Conservation (phyloP, 2,888 invertebrate genomes). For the Neocrepidodera transversa region DNA sequence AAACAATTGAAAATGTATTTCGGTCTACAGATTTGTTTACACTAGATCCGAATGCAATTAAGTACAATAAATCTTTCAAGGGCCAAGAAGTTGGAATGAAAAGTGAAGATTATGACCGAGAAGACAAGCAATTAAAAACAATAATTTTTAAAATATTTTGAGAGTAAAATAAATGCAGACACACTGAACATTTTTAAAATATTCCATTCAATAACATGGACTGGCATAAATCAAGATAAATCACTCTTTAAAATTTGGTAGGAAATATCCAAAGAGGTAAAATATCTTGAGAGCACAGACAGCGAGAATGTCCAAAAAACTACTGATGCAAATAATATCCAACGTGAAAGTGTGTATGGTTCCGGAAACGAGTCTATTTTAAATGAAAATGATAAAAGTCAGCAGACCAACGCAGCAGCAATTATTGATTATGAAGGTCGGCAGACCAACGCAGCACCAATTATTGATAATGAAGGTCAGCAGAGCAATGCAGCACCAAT, state of each 20-base stretch:
- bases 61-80: conserved; percentile 17
- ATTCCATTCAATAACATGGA: not conserved
- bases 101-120: conserved; percentile 10
- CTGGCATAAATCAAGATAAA: conserved; percentile 12
- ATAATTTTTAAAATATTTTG: conserved; percentile 1
- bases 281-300: conserved; percentile 2
- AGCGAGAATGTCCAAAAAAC: conserved; percentile 5
- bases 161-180: not conserved
- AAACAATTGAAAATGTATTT: conserved; percentile 21
- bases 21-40: conserved; percentile 8
- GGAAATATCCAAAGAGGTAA: conserved; percentile 9
- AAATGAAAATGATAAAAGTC: not conserved
- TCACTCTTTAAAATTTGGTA: conserved; percentile 6
- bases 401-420: conserved; percentile 13
- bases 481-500: conserved; percentile 8
- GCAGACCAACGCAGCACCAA: no score
- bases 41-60: conserved; percentile 6
- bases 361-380: no score
- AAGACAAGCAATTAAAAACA: conserved; percentile 6
- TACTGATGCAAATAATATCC: conserved; percentile 1
- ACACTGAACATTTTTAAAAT: no score
- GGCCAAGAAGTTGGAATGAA: conserved; percentile 8
- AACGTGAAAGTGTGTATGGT: no score
- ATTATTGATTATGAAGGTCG: no score
- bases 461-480: conserved; percentile 7